Evolutionary conservation across 2,888 invertebrate species (phyloP).

Genomic region (Cheilosia pagana): DNA sequence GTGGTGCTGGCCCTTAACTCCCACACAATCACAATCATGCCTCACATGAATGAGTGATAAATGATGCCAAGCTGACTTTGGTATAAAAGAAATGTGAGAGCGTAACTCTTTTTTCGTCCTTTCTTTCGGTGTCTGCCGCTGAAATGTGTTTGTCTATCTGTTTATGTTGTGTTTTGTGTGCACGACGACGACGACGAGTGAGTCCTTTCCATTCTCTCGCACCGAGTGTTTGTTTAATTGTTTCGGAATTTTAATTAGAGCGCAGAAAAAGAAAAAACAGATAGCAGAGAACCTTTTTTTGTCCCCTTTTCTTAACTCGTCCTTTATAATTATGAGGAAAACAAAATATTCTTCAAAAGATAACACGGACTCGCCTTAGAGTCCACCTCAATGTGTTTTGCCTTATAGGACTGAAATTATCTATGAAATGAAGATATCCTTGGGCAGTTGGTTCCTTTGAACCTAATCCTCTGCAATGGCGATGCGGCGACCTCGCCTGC

Average conservation of each 20-base stretch:
- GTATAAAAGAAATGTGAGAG: slow-evolving; percentile 66
- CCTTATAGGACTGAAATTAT: slow-evolving; percentile 7
- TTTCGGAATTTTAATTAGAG: slow-evolving; percentile 62
- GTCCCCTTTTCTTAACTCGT: slow-evolving; percentile 20
- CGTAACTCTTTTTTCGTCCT: slow-evolving; percentile 46
- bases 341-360: slow-evolving; percentile 30
- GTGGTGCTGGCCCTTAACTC: slow-evolving; percentile 56
- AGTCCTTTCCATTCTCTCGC: slow-evolving; percentile 8
- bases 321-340: slow-evolving; percentile 29
- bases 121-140: slow-evolving; percentile 18
- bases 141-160: slow-evolving; percentile 6
- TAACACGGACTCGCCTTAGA: slow-evolving; percentile 14
- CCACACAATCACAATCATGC: slow-evolving; percentile 71
- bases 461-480: slow-evolving; percentile 7
- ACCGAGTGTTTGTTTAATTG: slow-evolving; percentile 51
- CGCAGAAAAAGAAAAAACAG: slow-evolving; percentile 11
- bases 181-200: not conserved
- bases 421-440: slow-evolving; percentile 41
- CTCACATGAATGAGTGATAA: slow-evolving; percentile 74
- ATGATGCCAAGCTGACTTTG: slow-evolving; percentile 69
- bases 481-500: too few relatives aligned
- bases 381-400: slow-evolving; percentile 24
- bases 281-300: slow-evolving; percentile 17
- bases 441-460: slow-evolving; percentile 2
- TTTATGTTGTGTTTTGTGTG: not conserved